phyloP scores from a whole-genome alignment of 2,113 vertebrate species.

The Hyla sarda region DNA sequence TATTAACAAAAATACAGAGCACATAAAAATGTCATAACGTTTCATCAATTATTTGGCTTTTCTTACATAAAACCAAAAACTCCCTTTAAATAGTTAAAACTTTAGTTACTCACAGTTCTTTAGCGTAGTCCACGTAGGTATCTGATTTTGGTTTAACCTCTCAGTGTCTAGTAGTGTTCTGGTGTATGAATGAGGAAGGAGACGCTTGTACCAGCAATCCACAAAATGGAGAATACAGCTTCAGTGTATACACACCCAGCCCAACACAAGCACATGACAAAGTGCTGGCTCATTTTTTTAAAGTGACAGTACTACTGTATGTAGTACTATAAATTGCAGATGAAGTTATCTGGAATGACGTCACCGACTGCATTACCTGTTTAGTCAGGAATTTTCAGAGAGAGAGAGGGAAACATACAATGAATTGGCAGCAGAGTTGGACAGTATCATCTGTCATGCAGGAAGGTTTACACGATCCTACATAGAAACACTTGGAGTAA shows the following conservation, averaged over 20 bases:
- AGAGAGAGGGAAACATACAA: too few species aligned
- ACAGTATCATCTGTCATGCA: neutral
- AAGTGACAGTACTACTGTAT: neutral
- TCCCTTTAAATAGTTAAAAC: neutral
- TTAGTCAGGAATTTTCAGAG: neutral
- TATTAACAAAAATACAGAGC: too few species aligned
- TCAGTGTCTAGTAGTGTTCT: neutral
- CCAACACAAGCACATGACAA: neutral
- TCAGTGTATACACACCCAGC: neutral
- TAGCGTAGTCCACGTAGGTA: neutral
- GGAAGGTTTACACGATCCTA: neutral
- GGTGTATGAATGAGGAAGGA: neutral
- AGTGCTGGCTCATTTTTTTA: neutral
- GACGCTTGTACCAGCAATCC: neutral
- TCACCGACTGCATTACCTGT: neutral
- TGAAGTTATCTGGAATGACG: neutral
- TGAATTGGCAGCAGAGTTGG: too few species aligned
- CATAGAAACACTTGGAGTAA: too few species aligned
- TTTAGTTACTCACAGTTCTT: neutral
- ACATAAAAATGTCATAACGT: too few species aligned
- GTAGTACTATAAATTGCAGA: neutral
- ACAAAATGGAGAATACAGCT: neutral
- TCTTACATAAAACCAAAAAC: neutral
- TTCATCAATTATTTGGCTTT: too few species aligned
- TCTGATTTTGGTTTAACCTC: neutral